Percentiles rank a stretch among this genome's conserved stretches.
These are phyloP conservation scores for Caenorhabditis briggsae DNA, from an alignment of 1,140 invertebrate species.

Conservation along the genomic window DNA sequence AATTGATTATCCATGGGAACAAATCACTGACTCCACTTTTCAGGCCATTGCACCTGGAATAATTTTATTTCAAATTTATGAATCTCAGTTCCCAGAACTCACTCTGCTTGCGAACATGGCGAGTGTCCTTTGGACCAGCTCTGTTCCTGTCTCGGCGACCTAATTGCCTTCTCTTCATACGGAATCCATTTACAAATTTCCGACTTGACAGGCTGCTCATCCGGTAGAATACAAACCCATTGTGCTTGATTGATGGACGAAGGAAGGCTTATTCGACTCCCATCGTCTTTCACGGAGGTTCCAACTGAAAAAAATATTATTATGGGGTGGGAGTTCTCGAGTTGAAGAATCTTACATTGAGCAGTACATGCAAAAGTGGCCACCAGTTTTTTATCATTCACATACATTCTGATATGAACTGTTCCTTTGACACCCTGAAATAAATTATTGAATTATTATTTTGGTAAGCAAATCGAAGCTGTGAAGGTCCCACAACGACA, in stretches of 20 bases:
- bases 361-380: conserved; percentile 45
- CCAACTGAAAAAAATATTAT: conserved; percentile 8
- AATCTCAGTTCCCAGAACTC: neutral
- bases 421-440: conserved; percentile 43
- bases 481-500: too few relatives aligned
- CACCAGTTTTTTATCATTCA: neutral
- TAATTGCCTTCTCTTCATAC: conserved; percentile 38
- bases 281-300: conserved; percentile 36
- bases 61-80: neutral
- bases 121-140: conserved; percentile 42
- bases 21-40: conserved; percentile 42
- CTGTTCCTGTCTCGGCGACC: conserved; percentile 27
- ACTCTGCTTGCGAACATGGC: conserved; percentile 34
- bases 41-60: conserved; percentile 18
- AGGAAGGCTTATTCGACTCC: conserved; percentile 42
- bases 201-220: conserved; percentile 34
- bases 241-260: conserved; percentile 40
- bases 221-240: conserved; percentile 41
- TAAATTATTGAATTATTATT: too few relatives aligned
- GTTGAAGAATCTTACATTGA: conserved; percentile 32
- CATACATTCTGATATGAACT: conserved; percentile 35
- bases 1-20: conserved; percentile 35
- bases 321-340: too few relatives aligned
- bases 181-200: conserved; percentile 51
- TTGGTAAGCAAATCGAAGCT: too few relatives aligned